A percentile compares a stretch with the other conserved stretches of the same genome.
These are phyloP conservation scores for Holcopasites calliopsidis DNA, from an alignment of 1,140 invertebrate species.

Conservation along the genomic window DNA sequence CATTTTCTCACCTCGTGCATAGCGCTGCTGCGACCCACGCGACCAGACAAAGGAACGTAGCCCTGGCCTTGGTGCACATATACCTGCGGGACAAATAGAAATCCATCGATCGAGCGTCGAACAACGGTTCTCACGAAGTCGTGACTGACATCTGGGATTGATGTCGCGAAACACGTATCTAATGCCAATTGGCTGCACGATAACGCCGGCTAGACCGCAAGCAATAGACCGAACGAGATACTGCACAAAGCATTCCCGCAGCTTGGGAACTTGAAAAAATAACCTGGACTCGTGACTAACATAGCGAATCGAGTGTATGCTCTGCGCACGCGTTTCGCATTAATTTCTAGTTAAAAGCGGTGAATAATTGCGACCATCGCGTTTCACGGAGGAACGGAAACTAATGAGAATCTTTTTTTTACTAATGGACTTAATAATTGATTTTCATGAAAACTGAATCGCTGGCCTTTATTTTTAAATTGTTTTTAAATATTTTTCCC, in stretches of 20 bases:
- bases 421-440: no score
- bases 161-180: neutral
- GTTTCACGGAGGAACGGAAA: no score
- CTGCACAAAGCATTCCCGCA: no score
- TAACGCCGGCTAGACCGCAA: no score
- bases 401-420: no score
- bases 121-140: neutral
- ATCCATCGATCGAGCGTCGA: neutral
- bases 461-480: neutral
- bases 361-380: neutral
- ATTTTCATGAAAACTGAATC: neutral
- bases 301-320: no score
- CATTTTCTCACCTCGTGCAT: slow-evolving; percentile 87
- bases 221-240: no score
- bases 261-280: no score
- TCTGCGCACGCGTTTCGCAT: neutral
- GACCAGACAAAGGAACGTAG: slow-evolving; percentile 89
- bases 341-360: neutral
- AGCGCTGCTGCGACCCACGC: slow-evolving; percentile 92
- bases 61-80: slow-evolving; percentile 93
- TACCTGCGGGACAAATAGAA: slow-evolving; percentile 78
- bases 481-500: no score
- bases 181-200: slow-evolving; percentile 20
- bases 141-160: slow-evolving; percentile 3
- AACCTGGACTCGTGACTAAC: neutral